Conservation (phyloP, 2,888 invertebrate species). For the Sipha maydis region DNA sequence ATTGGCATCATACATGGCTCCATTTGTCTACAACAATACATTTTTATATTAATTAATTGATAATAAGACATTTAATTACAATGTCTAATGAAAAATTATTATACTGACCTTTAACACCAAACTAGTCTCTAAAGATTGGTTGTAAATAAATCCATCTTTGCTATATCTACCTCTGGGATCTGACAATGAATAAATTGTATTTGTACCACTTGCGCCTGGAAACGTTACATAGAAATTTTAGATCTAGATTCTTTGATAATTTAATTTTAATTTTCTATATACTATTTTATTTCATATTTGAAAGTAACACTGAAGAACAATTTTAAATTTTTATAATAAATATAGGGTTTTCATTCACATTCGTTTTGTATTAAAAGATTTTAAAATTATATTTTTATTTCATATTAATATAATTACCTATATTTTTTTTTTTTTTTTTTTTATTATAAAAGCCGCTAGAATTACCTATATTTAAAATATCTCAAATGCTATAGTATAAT, state of each 20-base stretch:
- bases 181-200: background rate
- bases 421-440: too few relatives aligned
- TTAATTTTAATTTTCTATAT: too few relatives aligned
- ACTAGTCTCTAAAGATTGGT: constrained; percentile 20
- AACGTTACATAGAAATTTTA: background rate
- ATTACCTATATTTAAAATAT: background rate
- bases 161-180: background rate
- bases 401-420: too few relatives aligned
- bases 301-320: too few relatives aligned
- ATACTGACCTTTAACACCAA: constrained; percentile 23
- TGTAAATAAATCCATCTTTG: background rate
- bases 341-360: too few relatives aligned
- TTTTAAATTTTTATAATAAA: too few relatives aligned
- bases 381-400: background rate
- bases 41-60: background rate
- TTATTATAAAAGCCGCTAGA: too few relatives aligned
- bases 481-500: too few relatives aligned
- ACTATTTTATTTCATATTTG: too few relatives aligned
- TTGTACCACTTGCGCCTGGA: background rate
- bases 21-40: constrained; percentile 14
- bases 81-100: background rate
- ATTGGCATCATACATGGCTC: constrained; percentile 10
- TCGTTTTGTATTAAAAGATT: background rate
- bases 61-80: background rate
- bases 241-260: background rate